Conservation (phyloP, 1,140 invertebrate species). For the Penaeus vannamei region DNA sequence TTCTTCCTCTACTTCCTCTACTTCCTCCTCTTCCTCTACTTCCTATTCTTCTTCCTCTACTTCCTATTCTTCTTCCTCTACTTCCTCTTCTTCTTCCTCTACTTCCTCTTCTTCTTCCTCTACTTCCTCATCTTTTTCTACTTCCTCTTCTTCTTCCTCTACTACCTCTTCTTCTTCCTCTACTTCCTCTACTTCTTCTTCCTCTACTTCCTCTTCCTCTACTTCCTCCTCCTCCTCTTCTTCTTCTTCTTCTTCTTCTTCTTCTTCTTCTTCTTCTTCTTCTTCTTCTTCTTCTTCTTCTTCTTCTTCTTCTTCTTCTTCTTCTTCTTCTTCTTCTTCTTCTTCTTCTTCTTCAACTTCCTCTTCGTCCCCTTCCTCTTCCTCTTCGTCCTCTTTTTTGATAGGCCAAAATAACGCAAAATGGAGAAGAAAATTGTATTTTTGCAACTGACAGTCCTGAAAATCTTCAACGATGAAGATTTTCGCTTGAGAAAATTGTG, state of each 20-base stretch:
- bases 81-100: background rate
- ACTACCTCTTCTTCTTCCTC: background rate
- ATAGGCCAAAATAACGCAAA: background rate
- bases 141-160: background rate
- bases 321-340: background rate
- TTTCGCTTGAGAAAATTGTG: no score
- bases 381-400: background rate
- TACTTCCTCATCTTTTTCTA: background rate
- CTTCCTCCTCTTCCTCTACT: background rate
- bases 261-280: background rate
- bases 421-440: no score
- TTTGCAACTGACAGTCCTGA: no score
- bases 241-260: background rate
- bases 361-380: background rate
- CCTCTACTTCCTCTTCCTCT: background rate
- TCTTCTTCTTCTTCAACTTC: background rate
- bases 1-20: background rate
- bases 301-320: background rate
- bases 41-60: background rate
- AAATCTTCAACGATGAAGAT: no score
- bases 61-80: background rate
- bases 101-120: background rate
- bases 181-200: background rate
- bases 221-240: background rate
- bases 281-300: background rate